Percentiles rank a stretch among this genome's conserved stretches.
These are phyloP conservation scores for Hololepta plana DNA, from an alignment of 2,888 invertebrate genomes.

Conservation along the genomic window DNA sequence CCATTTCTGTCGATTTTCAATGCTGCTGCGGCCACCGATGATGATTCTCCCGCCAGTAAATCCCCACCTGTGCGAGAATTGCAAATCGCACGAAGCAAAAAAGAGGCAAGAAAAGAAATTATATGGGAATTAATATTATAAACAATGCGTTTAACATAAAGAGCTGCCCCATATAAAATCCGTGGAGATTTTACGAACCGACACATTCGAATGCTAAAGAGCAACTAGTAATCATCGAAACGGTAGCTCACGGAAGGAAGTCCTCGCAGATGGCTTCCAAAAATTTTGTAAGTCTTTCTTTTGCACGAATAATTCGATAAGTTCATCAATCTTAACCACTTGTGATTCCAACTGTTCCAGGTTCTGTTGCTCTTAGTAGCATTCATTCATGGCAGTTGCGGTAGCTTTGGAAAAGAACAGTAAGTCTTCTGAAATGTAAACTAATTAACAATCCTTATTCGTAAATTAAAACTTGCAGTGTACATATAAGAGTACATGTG, in stretches of 20 bases:
- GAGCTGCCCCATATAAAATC: slow-evolving; percentile 13
- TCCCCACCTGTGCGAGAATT: no score
- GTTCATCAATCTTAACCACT: slow-evolving; percentile 1
- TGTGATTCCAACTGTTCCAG: no score
- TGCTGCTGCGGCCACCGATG: no score
- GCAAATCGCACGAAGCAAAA: no score
- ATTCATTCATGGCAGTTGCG: slow-evolving; percentile 11
- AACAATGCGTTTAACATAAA: no score
- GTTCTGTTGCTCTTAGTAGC: slow-evolving; percentile 11
- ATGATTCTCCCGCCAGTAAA: no score
- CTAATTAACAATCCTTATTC: slow-evolving; percentile 1
- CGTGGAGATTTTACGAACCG: slow-evolving; percentile 8
- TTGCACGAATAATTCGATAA: neutral
- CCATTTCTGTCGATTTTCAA: no score
- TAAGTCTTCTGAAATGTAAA: slow-evolving; percentile 15
- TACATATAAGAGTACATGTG: slow-evolving; percentile 36
- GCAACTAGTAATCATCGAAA: slow-evolving; percentile 9
- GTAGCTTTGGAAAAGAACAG: slow-evolving; percentile 19
- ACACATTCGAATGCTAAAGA: slow-evolving; percentile 10
- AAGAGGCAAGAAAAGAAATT: no score
- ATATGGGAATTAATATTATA: no score
- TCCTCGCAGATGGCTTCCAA: slow-evolving; percentile 10
- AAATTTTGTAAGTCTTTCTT: slow-evolving; percentile 11
- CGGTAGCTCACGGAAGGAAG: slow-evolving; percentile 5
- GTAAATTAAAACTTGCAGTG: slow-evolving; percentile 26